Evolutionary conservation across 2,113 vertebrate species (phyloP).

Genomic region (Castor canadensis): DNA sequence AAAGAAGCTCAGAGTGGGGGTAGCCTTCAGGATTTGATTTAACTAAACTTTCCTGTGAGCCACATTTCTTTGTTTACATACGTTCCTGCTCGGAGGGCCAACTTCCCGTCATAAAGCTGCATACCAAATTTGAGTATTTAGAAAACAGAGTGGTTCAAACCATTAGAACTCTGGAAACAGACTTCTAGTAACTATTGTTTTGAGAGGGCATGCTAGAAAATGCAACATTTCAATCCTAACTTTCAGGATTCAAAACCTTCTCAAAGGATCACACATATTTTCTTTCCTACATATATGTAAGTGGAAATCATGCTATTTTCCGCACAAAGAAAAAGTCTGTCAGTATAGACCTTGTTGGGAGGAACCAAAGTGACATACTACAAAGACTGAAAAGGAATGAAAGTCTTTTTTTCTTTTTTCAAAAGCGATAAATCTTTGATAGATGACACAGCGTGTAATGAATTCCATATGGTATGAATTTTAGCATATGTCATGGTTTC

Average conservation of each 20-base stretch:
- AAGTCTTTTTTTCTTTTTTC: neutral
- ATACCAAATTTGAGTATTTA: constrained; percentile 66
- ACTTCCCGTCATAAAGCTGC: constrained; percentile 77
- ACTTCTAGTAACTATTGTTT: constrained; percentile 51
- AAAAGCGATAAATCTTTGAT: neutral
- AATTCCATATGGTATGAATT: neutral
- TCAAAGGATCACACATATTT: neutral
- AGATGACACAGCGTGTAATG: neutral
- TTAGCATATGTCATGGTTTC: neutral
- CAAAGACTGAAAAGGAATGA: neutral
- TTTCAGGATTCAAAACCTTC: constrained; percentile 6
- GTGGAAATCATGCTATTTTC: neutral
- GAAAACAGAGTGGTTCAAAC: constrained; percentile 42
- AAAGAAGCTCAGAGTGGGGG: constrained; percentile 71
- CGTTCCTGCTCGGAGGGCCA: constrained; percentile 73
- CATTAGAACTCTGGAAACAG: constrained; percentile 29
- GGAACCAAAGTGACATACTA: neutral
- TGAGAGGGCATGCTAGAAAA: constrained; percentile 74
- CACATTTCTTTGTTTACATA: constrained; percentile 78
- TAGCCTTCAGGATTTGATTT: constrained; percentile 79
- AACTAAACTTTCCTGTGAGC: constrained; percentile 74
- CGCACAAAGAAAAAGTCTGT: neutral
- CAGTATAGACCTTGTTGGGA: neutral
- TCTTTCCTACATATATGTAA: neutral
- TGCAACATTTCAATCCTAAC: constrained; percentile 17